phyloP scores from a whole-genome alignment of 2,113 vertebrate species.

The Pteruthius melanotis region DNA sequence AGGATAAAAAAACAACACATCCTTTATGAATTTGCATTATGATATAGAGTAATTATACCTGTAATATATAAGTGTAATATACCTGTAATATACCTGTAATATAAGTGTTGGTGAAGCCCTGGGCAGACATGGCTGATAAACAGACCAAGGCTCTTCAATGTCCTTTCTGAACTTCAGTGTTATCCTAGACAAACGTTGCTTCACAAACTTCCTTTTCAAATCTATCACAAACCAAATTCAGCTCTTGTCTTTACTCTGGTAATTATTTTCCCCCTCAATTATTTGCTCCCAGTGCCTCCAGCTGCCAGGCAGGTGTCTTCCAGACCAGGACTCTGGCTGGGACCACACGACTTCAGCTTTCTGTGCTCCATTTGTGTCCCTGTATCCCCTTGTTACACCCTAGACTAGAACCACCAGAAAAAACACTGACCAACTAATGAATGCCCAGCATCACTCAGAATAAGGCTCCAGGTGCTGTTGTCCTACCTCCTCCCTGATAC shows the following conservation, averaged over 20 bases:
- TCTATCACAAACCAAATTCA: fast-evolving
- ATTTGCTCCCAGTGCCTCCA: not conserved
- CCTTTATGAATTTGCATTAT: not conserved
- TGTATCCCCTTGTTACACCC: not conserved
- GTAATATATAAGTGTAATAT: too few species aligned
- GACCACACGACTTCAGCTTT: not conserved
- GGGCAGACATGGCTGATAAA: not conserved
- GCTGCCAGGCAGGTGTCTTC: not conserved
- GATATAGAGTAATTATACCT: not conserved
- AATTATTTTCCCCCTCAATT: not conserved
- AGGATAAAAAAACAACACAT: not conserved
- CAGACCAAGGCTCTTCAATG: not conserved
- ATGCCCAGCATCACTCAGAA: not conserved
- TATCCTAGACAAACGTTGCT: not conserved
- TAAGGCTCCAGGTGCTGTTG: not conserved
- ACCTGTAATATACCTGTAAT: not conserved
- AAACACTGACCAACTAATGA: not conserved
- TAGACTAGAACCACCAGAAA: not conserved
- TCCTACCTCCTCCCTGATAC: not conserved
- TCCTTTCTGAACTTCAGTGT: not conserved
- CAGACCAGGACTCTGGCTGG: not conserved
- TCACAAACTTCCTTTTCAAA: not conserved
- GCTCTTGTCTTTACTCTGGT: not conserved
- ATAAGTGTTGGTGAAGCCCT: not conserved
- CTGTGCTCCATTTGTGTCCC: not conserved